Base-by-base conservation (phyloP, 2,797 vertebrate genomes). In the Myoxocephalus aenaeus region DNA sequence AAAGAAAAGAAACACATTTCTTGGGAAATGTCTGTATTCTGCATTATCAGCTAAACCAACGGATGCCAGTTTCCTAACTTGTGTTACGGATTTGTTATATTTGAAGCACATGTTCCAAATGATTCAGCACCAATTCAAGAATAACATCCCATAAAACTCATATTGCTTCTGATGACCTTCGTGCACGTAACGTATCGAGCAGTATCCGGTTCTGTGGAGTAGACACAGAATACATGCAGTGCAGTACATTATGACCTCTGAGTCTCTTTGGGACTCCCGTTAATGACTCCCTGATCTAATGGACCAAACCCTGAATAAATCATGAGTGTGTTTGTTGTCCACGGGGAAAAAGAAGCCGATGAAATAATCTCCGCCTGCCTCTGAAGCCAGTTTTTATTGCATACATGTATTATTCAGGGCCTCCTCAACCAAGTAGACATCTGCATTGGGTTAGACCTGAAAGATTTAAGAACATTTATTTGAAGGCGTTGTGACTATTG, bases 241-340 rank as follows among this genome's bases (percentile, higher is more conserved):
- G 2, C 36, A 20, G 54, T 7, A 36, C 25, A 7, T 66, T 12
- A 44, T 18, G 34, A 51, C 59, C 42, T 51, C 58, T 13, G 46
- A 65, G 77, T 51, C 59, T 51, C 59, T 20, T 4, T 63, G 70
- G 48, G 67, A 51, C 20, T 59, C 11, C 29, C 17, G 42, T 27
- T 57, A 27, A 22, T 57, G 42, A 61, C 14, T 5, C 48, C 1
- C 11, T 22, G 27, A 61, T 25, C 34, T 14, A 27, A 64, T n/a
- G 9, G 64, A 58, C n/a, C 64, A n/a, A 32, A 20, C 17, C 15
- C 5, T 77, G 14, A 70, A 70, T 70, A 61, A 77, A 54, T 65
- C 4, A 77, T 11, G 51, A 65, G 36, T 7, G 22, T 68, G 22
- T 58, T 64, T 64, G 58, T 48, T 27, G 65, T 70, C 54, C 12